A percentile compares a stretch with the other conserved stretches of the same genome.
Evolutionary conservation across 2,888 invertebrate species (phyloP).

Genomic region (Lasioglossum oenotherae): DNA sequence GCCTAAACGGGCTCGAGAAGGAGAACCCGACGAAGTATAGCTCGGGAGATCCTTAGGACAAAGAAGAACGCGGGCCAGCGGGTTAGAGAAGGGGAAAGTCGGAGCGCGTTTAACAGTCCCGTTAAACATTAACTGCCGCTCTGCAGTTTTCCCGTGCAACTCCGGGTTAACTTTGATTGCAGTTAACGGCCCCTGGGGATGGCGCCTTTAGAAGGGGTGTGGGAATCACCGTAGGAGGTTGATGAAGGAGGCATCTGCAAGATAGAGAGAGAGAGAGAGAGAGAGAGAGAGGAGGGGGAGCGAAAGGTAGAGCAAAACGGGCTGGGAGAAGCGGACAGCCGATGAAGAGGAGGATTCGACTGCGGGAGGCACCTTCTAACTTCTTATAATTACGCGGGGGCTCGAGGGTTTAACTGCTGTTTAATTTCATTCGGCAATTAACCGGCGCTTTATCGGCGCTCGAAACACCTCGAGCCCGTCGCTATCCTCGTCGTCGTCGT

Average conservation of each 20-base stretch:
- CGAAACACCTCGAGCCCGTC: conserved; percentile 66
- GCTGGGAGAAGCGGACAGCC: conserved; percentile 1
- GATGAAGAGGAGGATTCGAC: conserved; percentile 65
- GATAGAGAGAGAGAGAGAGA: conserved; percentile 14
- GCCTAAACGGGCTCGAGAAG: conserved; percentile 28
- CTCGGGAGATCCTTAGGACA: not conserved
- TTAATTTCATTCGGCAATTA: conserved; percentile 83
- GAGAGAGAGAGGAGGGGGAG: conserved; percentile 29
- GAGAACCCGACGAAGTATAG: not conserved
- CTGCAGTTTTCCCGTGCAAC: conserved; percentile 80
- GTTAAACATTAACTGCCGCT: conserved; percentile 83
- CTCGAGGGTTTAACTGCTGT: conserved; percentile 81
- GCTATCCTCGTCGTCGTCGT: not conserved
- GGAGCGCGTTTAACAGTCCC: conserved; percentile 82
- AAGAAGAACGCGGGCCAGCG: not conserved
- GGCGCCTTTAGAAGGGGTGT: conserved; percentile 75
- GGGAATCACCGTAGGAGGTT: conserved; percentile 58
- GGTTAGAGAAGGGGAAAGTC: conserved; percentile 62
- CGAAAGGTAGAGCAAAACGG: conserved; percentile 7
- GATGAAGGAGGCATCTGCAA: conserved; percentile 59
- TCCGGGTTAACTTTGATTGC: conserved; percentile 83
- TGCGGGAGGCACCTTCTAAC: conserved; percentile 79
- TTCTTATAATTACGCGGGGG: conserved; percentile 82
- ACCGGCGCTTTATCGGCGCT: conserved; percentile 78
- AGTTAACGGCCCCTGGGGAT: conserved; percentile 81